Evolutionary conservation across 2,797 vertebrate species (phyloP), one percentile per base, ranked within the genome.

Genomic region (Chelidonichthys spinosus): DNA sequence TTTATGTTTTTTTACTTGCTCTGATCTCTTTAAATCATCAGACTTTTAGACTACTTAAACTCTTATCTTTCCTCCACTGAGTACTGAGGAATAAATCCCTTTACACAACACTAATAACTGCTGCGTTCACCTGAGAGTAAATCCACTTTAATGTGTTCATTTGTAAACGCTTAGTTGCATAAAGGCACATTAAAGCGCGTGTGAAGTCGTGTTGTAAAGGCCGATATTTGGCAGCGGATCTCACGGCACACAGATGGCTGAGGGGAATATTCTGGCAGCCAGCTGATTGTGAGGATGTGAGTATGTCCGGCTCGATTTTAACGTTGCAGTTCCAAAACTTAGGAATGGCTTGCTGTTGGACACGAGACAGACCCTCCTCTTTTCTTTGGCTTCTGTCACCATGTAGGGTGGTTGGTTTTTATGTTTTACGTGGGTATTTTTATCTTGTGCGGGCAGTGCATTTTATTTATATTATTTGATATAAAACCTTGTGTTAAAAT

Each of bases 211-310:
- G 76, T 54, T 55, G 69, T 64, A 66, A 39, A 47, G 32, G 37
- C 75, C 60, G 82, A 52, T 72, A 17, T 66, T 40, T 83, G 80
- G 78, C 78, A 65, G 72, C 78, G 6, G 49, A 60, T 65, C 62
- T 55, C 63, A 11, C 73, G 54, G 78, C 61, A 68, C 65, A 56
- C 83, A 83, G 83, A 85, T 81, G 78, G 80, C 65, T 25, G 5
- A 53, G 2, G 49, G 72, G 69, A 46, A 59, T 25, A 10, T 36
- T 68, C 72, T 81, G 82, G 74, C 80, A 68, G 74, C 69, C 70
- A 8, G 69, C 61, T 50, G 71, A 85, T 25, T 66, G 76, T 73
- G 56, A 69, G 72, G 78, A 84, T 49, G 69, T 60, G 70, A 75
- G 36, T 76, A 64, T 63, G 73, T 79, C 65, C 50, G 11, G 63